A percentile compares a stretch with the other conserved stretches of the same genome.
phyloP scores from a whole-genome alignment of 2,888 invertebrate genomes.

The Epinotia bilunana region DNA sequence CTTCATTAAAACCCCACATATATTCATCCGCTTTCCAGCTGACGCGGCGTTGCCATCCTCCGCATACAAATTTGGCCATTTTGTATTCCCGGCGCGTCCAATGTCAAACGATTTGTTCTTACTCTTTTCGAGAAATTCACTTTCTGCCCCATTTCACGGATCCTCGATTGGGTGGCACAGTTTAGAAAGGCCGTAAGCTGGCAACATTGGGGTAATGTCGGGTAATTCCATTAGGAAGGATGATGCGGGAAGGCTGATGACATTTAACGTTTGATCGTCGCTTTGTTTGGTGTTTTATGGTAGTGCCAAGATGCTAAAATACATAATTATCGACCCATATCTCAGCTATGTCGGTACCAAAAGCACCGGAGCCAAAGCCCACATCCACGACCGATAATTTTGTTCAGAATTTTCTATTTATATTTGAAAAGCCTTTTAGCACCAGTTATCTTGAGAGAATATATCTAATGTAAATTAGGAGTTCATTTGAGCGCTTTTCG shows the following conservation, averaged over 20 bases:
- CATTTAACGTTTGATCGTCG: not conserved
- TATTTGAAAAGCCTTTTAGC: too few species aligned
- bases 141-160: slow-evolving; percentile 65
- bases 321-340: too few species aligned
- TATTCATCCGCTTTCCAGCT: slow-evolving; percentile 32
- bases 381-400: too few species aligned
- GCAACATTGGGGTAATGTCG: not conserved
- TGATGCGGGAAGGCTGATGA: not conserved
- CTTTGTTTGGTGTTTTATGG: not conserved
- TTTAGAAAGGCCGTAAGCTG: slow-evolving; percentile 14
- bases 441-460: too few species aligned
- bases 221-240: not conserved
- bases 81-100: slow-evolving; percentile 57
- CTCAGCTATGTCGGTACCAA: too few species aligned
- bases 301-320: too few species aligned
- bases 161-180: slow-evolving; percentile 19
- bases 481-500: too few species aligned
- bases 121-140: slow-evolving; percentile 72
- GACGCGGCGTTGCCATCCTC: slow-evolving; percentile 46
- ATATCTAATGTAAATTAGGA: too few species aligned
- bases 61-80: slow-evolving; percentile 59
- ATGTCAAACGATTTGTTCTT: slow-evolving; percentile 70
- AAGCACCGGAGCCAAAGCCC: too few species aligned
- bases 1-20: slow-evolving; percentile 20
- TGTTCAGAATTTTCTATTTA: too few species aligned